These are phyloP conservation scores for Hesperophylax magnus DNA, from an alignment of 1,140 invertebrate species.

Conservation along the genomic window DNA sequence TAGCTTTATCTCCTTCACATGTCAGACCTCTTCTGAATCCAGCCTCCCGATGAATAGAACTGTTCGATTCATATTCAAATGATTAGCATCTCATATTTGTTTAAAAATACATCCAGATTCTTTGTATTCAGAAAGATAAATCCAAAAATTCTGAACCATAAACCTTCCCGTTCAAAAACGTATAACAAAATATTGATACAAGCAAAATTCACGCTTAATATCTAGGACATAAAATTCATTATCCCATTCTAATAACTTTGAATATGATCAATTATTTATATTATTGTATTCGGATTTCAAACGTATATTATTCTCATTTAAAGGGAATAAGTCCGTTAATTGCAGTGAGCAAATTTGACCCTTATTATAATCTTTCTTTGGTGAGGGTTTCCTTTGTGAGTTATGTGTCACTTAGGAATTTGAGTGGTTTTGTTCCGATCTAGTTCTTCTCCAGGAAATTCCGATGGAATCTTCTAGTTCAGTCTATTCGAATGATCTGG, in stretches of 20 bases:
- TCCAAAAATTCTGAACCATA: background rate
- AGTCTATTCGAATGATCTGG: background rate
- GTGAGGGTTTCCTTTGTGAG: too few species aligned
- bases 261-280: too few species aligned
- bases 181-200: too few species aligned
- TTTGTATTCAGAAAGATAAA: background rate
- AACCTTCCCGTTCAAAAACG: background rate
- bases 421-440: background rate
- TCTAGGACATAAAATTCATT: background rate
- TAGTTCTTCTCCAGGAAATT: background rate
- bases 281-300: too few species aligned
- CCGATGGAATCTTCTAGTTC: background rate
- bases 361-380: too few species aligned
- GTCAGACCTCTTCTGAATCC: background rate
- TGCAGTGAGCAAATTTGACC: too few species aligned
- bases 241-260: background rate
- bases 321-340: too few species aligned
- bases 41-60: background rate
- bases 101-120: slow-evolving; percentile 18
- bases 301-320: too few species aligned
- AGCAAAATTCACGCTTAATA: too few species aligned
- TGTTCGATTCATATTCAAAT: slow-evolving; percentile 33
- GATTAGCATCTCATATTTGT: slow-evolving; percentile 7
- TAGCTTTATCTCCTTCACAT: background rate
- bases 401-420: background rate